Base-by-base conservation (phyloP, 2,113 vertebrate genomes). In the Lamprologus callipterus region DNA sequence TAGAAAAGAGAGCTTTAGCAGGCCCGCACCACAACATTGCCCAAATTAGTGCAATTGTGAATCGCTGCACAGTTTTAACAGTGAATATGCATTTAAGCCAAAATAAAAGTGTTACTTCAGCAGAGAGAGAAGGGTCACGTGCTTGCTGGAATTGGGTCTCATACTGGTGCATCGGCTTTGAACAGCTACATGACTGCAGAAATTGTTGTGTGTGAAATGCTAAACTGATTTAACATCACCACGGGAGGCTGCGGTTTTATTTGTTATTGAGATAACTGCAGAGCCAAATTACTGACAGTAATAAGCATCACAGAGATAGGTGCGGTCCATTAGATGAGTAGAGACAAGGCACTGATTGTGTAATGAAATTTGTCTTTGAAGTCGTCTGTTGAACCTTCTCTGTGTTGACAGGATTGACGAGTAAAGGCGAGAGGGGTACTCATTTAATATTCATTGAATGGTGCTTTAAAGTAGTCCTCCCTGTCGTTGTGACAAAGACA, bases 251-350 rank as follows among this genome's bases (percentile, higher is more conserved):
- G 89, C 7, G 16, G 47, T 83, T 86, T 83, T 6, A 54, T 91
- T 82, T 91, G 53, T 90, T 70, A 90, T 51, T 82, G 78, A 75
- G 68, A 79, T 84, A 87, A 90, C 35, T 63, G 80, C 55, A n/a
- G 40, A 5, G 79, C 78, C 49, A 83, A 81, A 92, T 90, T 31
- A 80, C 70, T 83, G 83, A 49, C 4, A 19, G 81, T 87, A 87
- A 86, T 73, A 84, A 35, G 68, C 79, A 45, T 86, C 85, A 45
- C 14, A 80, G 31, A 49, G 57, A 42, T 47, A 47, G 21, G 49
- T 45, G 19, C 14, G 40, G 86, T 86, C 84, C 84, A 45, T 45
- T 6, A n/a, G 65, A 89, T 86, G 37, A 91, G 47, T 2, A 40
- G 45, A 87, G 51, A 83, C 33, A 86, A 82, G 73, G 28, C 63